Base-by-base conservation (phyloP, 2,888 invertebrate species). In the Glyphotaelius pellucidus region DNA sequence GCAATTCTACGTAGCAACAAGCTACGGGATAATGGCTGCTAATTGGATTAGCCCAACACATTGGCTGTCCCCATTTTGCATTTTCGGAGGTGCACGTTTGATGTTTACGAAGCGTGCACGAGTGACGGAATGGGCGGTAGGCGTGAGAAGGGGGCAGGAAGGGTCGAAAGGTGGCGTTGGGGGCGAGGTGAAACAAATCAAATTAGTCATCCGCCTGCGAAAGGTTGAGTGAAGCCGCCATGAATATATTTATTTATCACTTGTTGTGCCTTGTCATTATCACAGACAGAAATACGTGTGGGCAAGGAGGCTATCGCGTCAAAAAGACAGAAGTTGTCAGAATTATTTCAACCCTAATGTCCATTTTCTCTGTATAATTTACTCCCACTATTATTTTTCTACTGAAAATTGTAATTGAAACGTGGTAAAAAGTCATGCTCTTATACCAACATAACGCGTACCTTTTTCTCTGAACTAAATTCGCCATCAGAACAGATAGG, bases 11-110 rank as follows among this genome's bases (percentile, higher is more conserved):
- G 7, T 67, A 67, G 25, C 67, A 67, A 67, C 67, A 38, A 38
- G 31, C 31, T 35, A 85, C n/a, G 87, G 87, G n/a, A 31, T 87
- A 87, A 87, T 87, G 67, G 31, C 25, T 67, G 32, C 32, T 87
- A 87, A 87, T 87, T 87, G 67, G 67, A 87, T 87, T 67, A 67
- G 31, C 87, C 67, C 87, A 67, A 87, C 87, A 87, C 87, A 67
- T 52, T 67, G 87, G 87, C 67, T 86, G 86, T 38, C 47, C 86
- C 86, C 86, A 47, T 42, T 86, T 87, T 67, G 52, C 87, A 67
- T 87, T 67, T 52, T 67, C 30, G 67, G 87, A 87, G 87, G 52
- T 87, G 52, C 87, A 87, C 67, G 31, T 87, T 86, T 86, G 86
- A 87, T 87, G 87, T 67, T 87, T 67, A 67, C 52, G 87, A 87